Evolutionary conservation across 2,797 vertebrate genomes (phyloP), one percentile per base, ranked within the genome.

Genomic region (Ataeniobius toweri): DNA sequence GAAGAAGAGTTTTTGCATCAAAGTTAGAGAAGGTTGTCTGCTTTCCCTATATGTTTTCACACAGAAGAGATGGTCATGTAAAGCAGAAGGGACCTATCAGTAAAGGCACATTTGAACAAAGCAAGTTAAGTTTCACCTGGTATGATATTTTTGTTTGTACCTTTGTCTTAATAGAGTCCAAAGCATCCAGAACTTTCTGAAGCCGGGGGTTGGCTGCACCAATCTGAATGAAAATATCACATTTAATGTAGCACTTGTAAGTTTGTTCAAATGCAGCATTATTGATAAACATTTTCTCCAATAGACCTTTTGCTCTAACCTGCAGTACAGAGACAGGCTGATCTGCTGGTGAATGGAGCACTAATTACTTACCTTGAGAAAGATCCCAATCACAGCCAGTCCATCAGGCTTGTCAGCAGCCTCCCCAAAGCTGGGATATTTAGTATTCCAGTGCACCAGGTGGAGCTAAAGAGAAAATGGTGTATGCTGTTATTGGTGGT

Each of bases 391-490:
- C 73, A 99, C 98, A 48, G 97, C 97, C 2, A 99, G 93, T 71
- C 98, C 98, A 78, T 99, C 98, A 0, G 96, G 93, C 82, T 97
- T 90, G 46, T 89, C 88, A 74, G 94, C 96, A 59, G 98, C 98
- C 53, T 98, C 97, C 6, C 93, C 95, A 84, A 98, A 98, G 82
- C 87, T 97, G 10, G 95, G 90, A 81, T 99, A 99, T 81, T 97
- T 98, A 13, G 97, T 95, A 84, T 99, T 99, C 98, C 98, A 99
- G 31, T 99, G 98, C 41, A 99, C 98, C 81, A 99, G 93, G 44
- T 99, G 98, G 78, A 99, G 97, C 98, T 99, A 86, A 91, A 92
- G 16, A 61, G 44, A 53, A 58, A 24, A 58, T 1, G 9, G 16
- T 1, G 1, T 14, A 68, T 13, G 4, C 18, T 51, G 26, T 31